Percentiles rank a stretch among this genome's conserved stretches.
Evolutionary conservation across 2,113 vertebrate species (phyloP).

Genomic region (Mustela nigripes): DNA sequence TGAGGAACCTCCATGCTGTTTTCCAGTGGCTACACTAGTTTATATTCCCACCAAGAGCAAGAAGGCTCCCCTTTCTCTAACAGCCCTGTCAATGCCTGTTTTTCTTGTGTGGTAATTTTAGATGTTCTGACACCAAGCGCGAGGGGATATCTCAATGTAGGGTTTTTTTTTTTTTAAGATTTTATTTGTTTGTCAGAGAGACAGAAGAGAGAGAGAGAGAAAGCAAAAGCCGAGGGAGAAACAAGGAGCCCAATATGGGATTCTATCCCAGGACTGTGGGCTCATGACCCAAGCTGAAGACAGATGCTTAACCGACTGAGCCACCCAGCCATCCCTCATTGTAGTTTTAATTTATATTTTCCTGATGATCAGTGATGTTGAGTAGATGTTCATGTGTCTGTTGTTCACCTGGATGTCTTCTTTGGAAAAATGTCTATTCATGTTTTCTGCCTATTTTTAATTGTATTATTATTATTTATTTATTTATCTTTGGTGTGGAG

Average conservation of each 20-base stretch:
- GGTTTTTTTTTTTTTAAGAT: too few relatives aligned
- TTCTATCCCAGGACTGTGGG: too few relatives aligned
- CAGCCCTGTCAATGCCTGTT: background rate
- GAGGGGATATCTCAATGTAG: background rate
- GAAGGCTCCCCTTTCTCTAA: background rate
- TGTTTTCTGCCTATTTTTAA: background rate
- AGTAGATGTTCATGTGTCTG: background rate
- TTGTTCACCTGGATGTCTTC: background rate
- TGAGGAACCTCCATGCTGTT: background rate
- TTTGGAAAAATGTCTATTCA: background rate
- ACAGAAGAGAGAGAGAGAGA: too few relatives aligned
- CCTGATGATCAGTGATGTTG: background rate
- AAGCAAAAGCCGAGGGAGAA: too few relatives aligned
- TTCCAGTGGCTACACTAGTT: background rate
- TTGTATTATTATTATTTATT: background rate
- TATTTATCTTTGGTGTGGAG: background rate
- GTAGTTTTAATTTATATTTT: background rate
- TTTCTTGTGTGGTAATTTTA: background rate
- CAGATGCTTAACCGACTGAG: background rate
- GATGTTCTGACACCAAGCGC: background rate
- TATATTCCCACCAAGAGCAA: background rate
- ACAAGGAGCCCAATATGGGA: too few relatives aligned
- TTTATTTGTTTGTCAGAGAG: too few relatives aligned
- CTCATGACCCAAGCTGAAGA: too few relatives aligned
- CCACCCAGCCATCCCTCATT: background rate